Evolutionary conservation across 1,140 invertebrate species (phyloP).

Genomic region (Apis dorsata): DNA sequence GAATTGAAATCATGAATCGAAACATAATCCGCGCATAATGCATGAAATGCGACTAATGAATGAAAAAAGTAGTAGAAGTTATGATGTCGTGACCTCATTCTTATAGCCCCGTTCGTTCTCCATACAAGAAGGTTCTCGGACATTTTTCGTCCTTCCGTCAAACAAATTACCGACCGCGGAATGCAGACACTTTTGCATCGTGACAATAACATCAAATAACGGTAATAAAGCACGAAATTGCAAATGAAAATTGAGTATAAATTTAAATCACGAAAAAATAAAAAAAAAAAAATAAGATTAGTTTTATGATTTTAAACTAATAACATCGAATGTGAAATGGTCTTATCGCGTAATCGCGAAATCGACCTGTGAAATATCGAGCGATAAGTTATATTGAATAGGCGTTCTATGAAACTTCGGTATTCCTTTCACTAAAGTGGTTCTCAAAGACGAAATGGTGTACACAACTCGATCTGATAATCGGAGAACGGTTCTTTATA

Average conservation of each 20-base stretch:
- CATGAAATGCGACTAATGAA: conserved; percentile 20
- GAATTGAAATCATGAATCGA: too few species aligned
- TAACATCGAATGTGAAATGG: conserved; percentile 8
- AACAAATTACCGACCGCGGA: conserved; percentile 26
- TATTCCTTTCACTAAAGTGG: conserved; percentile 70
- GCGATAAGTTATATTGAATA: conserved; percentile 28
- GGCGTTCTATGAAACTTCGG: conserved; percentile 38
- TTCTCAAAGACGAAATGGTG: conserved; percentile 43
- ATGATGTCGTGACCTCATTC: conserved; percentile 46
- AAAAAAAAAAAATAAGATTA: not conserved
- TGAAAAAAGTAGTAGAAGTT: conserved; percentile 36
- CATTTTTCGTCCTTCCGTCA: conserved; percentile 38
- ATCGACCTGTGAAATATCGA: conserved; percentile 31
- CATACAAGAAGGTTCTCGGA: not conserved
- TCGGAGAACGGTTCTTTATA: conserved; percentile 20
- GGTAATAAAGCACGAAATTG: not conserved
- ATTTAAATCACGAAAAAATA: not conserved
- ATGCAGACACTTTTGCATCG: conserved; percentile 46
- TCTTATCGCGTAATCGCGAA: conserved; percentile 13
- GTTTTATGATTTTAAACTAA: not conserved
- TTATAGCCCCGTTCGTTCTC: conserved; percentile 28
- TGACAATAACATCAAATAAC: not conserved
- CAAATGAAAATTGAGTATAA: conserved; percentile 9
- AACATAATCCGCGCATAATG: not conserved
- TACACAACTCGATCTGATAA: not conserved